Base-by-base conservation (phyloP, 2,797 vertebrate species). In the Epinephelus malabaricus region DNA sequence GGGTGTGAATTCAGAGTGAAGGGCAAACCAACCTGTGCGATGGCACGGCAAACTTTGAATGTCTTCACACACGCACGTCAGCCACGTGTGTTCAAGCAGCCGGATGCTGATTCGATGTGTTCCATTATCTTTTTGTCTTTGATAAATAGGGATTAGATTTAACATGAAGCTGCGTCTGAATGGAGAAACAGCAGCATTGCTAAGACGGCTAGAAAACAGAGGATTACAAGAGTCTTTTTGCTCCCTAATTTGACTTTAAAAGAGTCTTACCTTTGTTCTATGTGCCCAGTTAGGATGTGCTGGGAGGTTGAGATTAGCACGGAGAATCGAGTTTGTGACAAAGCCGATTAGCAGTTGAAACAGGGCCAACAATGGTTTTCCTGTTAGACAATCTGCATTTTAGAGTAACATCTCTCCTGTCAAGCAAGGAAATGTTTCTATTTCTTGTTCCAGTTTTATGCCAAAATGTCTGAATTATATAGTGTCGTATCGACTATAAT, bases 211-310 rank as follows among this genome's bases (percentile, higher is more conserved):
- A 54, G 75, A 85, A 91, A 90, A 89, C 86, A 83, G 79, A 85
- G 92, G 93, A 95, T 95, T 95, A 94, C 94, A 95, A 84, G 88
- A 70, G 82, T 90, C 87, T 95, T 94, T 94, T 86, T 85, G 86
- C 84, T 72, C 64, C 87, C 70, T 90, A 89, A 94, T 94, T 91
- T 92, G 92, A 93, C 94, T 95, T 94, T 88, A 88, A 92, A 94
- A 88, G 91, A 93, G 82, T 92, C 86, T 88, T 93, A 94, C 94
- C 93, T 94, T 94, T 95, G 92, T 94, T 92, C 77, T 91, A 23
- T 73, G 88, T 85, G 90, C 80, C 84, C 84, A 87, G 86, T 92
- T 85, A 64, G 88, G 82, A 86, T 89, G 84, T 85, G 84, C 88
- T 82, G 90, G 79, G 89, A 91, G 92, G 84, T 81, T 78, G 82